A percentile compares a stretch with the other conserved stretches of the same genome.
Conservation (phyloP, 2,797 vertebrate species). For the Sardinella longiceps region DNA sequence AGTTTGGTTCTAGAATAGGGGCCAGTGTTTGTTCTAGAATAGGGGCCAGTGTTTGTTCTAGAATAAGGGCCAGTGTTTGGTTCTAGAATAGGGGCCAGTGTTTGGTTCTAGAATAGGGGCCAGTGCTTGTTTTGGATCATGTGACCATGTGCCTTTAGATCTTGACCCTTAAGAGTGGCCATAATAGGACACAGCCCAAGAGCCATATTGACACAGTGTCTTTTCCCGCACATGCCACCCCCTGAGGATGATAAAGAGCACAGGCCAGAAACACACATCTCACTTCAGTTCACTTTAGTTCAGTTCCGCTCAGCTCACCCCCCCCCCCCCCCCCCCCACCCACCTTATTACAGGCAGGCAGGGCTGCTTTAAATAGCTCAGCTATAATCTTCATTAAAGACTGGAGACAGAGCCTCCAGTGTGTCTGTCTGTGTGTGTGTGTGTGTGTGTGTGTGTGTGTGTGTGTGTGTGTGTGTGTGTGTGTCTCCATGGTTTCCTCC, state of each 20-base stretch:
- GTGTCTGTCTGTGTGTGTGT: conserved; percentile 30
- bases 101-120: background rate
- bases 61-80: too few species aligned
- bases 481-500: conserved; percentile 8
- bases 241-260: background rate
- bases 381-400: background rate
- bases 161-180: background rate
- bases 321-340: too few species aligned
- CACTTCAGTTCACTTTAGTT: too few species aligned
- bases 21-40: too few species aligned
- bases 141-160: background rate
- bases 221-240: background rate
- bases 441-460: conserved; percentile 1
- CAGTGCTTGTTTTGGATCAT: background rate
- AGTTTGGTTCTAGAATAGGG: too few species aligned
- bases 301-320: too few species aligned
- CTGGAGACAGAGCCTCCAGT: background rate
- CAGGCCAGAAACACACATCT: background rate
- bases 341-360: background rate
- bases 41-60: too few species aligned
- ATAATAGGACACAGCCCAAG: background rate
- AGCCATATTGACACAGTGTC: background rate
- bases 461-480: background rate
- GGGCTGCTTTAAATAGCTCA: background rate
- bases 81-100: too few species aligned